These are phyloP conservation scores for Machaerirhynchus nigripectus DNA, from an alignment of 2,113 vertebrate species.

Conservation along the genomic window DNA sequence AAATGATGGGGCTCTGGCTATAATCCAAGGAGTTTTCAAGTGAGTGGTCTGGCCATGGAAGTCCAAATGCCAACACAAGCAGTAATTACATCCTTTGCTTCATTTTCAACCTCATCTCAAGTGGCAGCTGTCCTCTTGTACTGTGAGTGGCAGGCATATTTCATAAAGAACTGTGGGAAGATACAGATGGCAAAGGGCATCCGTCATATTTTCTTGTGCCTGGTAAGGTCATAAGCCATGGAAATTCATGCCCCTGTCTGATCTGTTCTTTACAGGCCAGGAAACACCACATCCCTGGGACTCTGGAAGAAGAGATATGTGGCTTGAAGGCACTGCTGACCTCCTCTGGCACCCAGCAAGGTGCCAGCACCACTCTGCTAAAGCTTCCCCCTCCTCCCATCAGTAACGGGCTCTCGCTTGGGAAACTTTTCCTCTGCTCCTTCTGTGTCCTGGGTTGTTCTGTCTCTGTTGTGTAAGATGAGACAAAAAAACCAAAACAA, in stretches of 20 bases:
- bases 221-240: neutral
- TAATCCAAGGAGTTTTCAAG: neutral
- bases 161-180: neutral
- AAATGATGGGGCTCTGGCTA: neutral
- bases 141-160: neutral
- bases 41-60: neutral
- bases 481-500: neutral
- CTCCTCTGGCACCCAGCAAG: neutral
- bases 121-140: neutral
- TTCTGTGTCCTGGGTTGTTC: neutral
- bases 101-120: neutral
- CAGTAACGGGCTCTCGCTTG: fast-evolving
- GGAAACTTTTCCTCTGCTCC: neutral
- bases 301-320: neutral
- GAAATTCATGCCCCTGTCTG: neutral
- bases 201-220: neutral
- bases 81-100: neutral
- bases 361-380: neutral
- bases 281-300: neutral
- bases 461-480: neutral
- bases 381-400: neutral
- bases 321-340: neutral
- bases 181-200: neutral
- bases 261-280: fast-evolving
- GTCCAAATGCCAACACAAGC: neutral